These are phyloP conservation scores for Xestia ashworthii DNA, from an alignment of 2,888 invertebrate genomes.

Conservation along the genomic window DNA sequence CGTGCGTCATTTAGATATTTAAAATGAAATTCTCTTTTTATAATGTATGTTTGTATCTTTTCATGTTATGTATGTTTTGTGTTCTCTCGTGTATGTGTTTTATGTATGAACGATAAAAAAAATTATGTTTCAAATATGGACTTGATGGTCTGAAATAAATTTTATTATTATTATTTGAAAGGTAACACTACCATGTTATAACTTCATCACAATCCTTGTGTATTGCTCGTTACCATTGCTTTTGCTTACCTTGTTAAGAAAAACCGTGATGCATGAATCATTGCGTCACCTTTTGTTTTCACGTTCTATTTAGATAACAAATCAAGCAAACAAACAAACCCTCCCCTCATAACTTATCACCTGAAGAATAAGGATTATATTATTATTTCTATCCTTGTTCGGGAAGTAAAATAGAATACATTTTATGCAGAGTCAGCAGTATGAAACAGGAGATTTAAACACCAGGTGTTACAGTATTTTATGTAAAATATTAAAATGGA, in stretches of 20 bases:
- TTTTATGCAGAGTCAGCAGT: conserved; percentile 73
- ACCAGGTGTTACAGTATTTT: conserved; percentile 82
- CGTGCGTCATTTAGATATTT: no score
- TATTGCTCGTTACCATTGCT: not conserved
- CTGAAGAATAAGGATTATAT: conserved; percentile 52
- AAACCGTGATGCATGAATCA: not conserved
- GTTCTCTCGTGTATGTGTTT: no score
- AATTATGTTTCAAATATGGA: no score
- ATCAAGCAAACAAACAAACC: conserved; percentile 33
- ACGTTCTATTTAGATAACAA: conserved; percentile 9
- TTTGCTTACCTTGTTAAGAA: no score
- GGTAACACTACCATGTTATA: not conserved
- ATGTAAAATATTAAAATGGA: conserved; percentile 83
- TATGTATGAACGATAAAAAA: no score
- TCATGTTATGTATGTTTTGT: no score
- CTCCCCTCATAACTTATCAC: conserved; percentile 29
- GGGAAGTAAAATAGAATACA: conserved; percentile 68
- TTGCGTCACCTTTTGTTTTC: not conserved
- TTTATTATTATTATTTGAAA: no score
- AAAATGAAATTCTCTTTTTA: no score
- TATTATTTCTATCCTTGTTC: conserved; percentile 55
- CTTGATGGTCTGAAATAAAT: no score
- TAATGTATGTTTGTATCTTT: no score
- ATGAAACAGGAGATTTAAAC: conserved; percentile 79
- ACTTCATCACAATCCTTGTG: not conserved